A percentile compares a stretch with the other conserved stretches of the same genome.
Conservation (phyloP, 92 coral and sea anemone genomes). For the Paragorgia papillata region DNA sequence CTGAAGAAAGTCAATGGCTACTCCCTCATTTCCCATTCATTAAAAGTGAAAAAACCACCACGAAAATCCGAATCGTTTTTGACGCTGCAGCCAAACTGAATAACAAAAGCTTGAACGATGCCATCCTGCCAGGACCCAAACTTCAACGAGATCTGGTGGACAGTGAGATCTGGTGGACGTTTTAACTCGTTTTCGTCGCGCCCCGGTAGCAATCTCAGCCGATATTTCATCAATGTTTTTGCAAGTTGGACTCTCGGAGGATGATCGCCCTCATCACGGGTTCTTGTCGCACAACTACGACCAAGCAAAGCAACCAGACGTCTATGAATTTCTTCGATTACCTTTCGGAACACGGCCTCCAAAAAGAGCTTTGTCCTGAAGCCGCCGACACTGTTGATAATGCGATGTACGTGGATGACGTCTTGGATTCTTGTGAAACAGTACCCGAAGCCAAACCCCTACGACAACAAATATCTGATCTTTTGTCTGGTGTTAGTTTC, state of each 20-base stretch:
- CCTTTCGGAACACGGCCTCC: conserved; percentile 7
- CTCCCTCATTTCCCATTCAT: conserved; percentile 55
- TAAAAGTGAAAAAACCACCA: conserved; percentile 42
- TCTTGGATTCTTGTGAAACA: conserved; percentile 56
- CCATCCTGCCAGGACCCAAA: conserved; percentile 50
- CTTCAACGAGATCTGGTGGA: conserved; percentile 47
- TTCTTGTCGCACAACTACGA: conserved; percentile 52
- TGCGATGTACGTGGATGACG: conserved; percentile 59
- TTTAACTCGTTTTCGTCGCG: conserved; percentile 44
- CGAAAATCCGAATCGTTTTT: conserved; percentile 51
- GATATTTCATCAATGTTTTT: conserved; percentile 60
- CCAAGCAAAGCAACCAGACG: conserved; percentile 28
- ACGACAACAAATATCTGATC: conserved; percentile 46
- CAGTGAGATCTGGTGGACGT: too few species aligned
- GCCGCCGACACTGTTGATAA: conserved; percentile 60
- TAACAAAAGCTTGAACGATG: conserved; percentile 47
- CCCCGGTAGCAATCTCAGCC: conserved; percentile 44
- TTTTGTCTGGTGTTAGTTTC: conserved; percentile 46
- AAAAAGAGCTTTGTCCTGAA: conserved; percentile 33
- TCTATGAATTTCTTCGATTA: conserved; percentile 25
- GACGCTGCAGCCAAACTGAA: conserved; percentile 48
- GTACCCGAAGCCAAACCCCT: conserved; percentile 44
- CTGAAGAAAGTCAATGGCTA: conserved; percentile 24
- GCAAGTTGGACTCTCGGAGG: conserved; percentile 48
- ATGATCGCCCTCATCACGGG: conserved; percentile 53